phyloP scores from a whole-genome alignment of 2,888 invertebrate species.

The Dasysyrphus albostriatus region DNA sequence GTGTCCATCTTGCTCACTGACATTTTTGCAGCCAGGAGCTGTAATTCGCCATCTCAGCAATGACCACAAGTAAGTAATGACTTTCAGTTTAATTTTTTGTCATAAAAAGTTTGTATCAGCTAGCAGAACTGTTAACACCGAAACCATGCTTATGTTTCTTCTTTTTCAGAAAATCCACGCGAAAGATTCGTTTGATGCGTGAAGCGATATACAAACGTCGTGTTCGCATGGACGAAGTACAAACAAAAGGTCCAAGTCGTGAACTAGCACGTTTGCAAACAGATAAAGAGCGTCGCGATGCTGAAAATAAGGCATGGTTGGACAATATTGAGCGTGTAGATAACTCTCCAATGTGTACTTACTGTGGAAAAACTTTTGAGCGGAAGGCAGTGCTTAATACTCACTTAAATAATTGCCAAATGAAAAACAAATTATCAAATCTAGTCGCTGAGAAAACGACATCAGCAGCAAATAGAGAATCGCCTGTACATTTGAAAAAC shows the following conservation, averaged over 20 bases:
- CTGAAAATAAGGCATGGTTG: slow-evolving; percentile 77
- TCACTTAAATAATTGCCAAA: slow-evolving; percentile 88
- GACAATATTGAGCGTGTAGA: slow-evolving; percentile 87
- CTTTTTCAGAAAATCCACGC: slow-evolving; percentile 87
- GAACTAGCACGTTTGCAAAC: slow-evolving; percentile 81
- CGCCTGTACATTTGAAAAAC: slow-evolving; percentile 81
- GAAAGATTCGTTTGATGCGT: slow-evolving; percentile 88
- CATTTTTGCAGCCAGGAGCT: slow-evolving; percentile 90
- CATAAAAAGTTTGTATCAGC: background rate
- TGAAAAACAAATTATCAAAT: slow-evolving; percentile 81
- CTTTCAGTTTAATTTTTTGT: background rate
- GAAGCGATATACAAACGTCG: slow-evolving; percentile 88
- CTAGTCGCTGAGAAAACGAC: slow-evolving; percentile 61
- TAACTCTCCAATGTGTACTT: slow-evolving; percentile 85
- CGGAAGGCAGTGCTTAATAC: slow-evolving; percentile 89
- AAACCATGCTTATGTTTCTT: slow-evolving; percentile 14
- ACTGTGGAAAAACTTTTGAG: slow-evolving; percentile 90
- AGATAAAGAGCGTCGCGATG: slow-evolving; percentile 67
- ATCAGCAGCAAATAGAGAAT: slow-evolving; percentile 45
- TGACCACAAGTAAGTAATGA: slow-evolving; percentile 86
- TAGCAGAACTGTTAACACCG: background rate
- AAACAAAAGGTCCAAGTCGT: slow-evolving; percentile 80
- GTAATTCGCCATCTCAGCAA: slow-evolving; percentile 91
- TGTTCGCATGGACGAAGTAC: slow-evolving; percentile 87
- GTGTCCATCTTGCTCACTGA: slow-evolving; percentile 91